Conservation (phyloP, 2,113 vertebrate genomes). For the Etheostoma spectabile region DNA sequence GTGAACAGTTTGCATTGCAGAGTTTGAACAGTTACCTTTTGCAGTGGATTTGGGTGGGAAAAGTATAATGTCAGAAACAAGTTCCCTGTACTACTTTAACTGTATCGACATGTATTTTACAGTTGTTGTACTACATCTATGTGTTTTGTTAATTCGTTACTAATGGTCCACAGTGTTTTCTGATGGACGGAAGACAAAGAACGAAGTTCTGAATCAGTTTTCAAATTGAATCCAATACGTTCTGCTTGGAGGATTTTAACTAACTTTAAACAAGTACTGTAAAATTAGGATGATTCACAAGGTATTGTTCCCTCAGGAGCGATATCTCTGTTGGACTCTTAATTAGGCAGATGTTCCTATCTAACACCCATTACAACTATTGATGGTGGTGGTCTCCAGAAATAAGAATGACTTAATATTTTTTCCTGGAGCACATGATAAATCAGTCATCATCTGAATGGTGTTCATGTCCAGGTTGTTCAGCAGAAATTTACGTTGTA, state of each 20-base stretch:
- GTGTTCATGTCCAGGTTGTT: background rate
- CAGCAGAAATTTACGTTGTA: background rate
- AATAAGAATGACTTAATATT: background rate
- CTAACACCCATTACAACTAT: slow-evolving; percentile 5
- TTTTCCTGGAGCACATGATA: background rate
- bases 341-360: slow-evolving; percentile 16
- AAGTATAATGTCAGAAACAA: slow-evolving; percentile 16
- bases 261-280: slow-evolving; percentile 5
- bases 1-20: slow-evolving; percentile 63
- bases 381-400: slow-evolving; percentile 1
- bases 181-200: background rate
- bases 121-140: background rate
- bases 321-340: background rate
- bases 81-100: slow-evolving; percentile 22
- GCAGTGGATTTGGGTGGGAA: slow-evolving; percentile 5
- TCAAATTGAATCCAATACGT: background rate
- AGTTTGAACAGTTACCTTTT: slow-evolving; percentile 20
- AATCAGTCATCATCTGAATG: background rate
- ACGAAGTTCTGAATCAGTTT: slow-evolving; percentile 13
- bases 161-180: background rate
- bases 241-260: slow-evolving; percentile 10
- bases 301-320: background rate
- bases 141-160: background rate
- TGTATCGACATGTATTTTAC: background rate
- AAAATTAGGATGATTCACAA: slow-evolving; percentile 4